Evolutionary conservation across 2,888 invertebrate species (phyloP).

Genomic region (Itoplectis maculator): DNA sequence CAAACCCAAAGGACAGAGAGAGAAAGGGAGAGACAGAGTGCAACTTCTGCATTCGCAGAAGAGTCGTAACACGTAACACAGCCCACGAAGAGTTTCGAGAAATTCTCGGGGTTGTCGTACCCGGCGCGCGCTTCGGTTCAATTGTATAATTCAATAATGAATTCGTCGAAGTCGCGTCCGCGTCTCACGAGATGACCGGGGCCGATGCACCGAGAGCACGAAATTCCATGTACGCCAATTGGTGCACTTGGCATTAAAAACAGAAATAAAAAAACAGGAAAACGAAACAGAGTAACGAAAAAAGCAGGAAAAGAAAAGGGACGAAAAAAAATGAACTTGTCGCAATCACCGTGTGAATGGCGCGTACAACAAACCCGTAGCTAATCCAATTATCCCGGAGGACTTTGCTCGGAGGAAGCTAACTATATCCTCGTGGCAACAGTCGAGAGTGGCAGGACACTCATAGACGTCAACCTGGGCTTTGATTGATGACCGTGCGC

Average conservation of each 20-base stretch:
- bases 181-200: conserved; percentile 34
- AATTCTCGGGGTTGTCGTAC: conserved; percentile 80
- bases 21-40: too few species aligned
- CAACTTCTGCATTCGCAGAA: conserved; percentile 78
- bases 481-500: conserved; percentile 52
- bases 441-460: conserved; percentile 32
- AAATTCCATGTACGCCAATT: conserved; percentile 49
- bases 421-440: conserved; percentile 45
- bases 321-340: conserved; percentile 4
- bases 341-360: conserved; percentile 16
- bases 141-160: conserved; percentile 79
- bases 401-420: conserved; percentile 29
- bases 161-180: conserved; percentile 72
- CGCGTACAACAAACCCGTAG: conserved; percentile 11
- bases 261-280: background rate
- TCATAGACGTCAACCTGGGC: conserved; percentile 32
- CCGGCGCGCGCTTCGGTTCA: conserved; percentile 72
- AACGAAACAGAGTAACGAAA: background rate
- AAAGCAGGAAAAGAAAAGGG: background rate
- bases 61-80: conserved; percentile 60
- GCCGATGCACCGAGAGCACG: conserved; percentile 53
- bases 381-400: conserved; percentile 46
- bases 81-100: conserved; percentile 55
- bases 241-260: conserved; percentile 14
- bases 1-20: too few species aligned